Conservation (phyloP, 2,113 vertebrate species). For the Symphodus melops region DNA sequence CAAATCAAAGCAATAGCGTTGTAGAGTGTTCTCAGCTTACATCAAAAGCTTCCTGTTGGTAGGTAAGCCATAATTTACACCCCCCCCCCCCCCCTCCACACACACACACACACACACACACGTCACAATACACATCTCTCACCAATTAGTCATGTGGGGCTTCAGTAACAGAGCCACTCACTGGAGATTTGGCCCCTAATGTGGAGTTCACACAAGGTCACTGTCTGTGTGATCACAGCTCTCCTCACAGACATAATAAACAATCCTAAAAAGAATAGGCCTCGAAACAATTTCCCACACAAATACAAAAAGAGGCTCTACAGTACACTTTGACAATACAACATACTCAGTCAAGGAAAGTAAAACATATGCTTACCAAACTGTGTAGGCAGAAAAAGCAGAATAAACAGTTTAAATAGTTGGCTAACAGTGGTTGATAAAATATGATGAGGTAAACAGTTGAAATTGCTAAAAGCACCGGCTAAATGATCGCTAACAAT, state of each 20-base stretch:
- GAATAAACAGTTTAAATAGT: too few relatives aligned
- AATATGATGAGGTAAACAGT: too few relatives aligned
- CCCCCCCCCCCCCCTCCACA: too few relatives aligned
- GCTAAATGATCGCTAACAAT: too few relatives aligned
- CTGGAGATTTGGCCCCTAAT: conserved; percentile 25
- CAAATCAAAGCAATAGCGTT: conserved; percentile 43
- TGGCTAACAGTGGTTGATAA: too few relatives aligned
- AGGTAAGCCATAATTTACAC: conserved; percentile 50
- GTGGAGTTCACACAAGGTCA: conserved; percentile 34
- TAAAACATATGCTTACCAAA: too few relatives aligned
- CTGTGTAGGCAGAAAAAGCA: too few relatives aligned
- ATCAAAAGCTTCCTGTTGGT: conserved; percentile 72
- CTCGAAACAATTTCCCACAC: too few relatives aligned
- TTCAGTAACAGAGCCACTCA: conserved; percentile 7
- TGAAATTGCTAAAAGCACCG: too few relatives aligned
- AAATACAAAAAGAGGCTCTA: too few relatives aligned
- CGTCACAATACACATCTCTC: conserved; percentile 66
- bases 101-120: not conserved
- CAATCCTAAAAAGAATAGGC: not conserved
- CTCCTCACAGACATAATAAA: not conserved
- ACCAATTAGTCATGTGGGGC: conserved; percentile 43
- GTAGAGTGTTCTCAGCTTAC: conserved; percentile 37
- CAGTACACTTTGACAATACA: too few relatives aligned
- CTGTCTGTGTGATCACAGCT: conserved; percentile 9
- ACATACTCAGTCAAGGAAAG: too few relatives aligned